These are phyloP conservation scores for Vandiemenella viatica DNA, from an alignment of 2,888 invertebrate genomes.

Conservation along the genomic window DNA sequence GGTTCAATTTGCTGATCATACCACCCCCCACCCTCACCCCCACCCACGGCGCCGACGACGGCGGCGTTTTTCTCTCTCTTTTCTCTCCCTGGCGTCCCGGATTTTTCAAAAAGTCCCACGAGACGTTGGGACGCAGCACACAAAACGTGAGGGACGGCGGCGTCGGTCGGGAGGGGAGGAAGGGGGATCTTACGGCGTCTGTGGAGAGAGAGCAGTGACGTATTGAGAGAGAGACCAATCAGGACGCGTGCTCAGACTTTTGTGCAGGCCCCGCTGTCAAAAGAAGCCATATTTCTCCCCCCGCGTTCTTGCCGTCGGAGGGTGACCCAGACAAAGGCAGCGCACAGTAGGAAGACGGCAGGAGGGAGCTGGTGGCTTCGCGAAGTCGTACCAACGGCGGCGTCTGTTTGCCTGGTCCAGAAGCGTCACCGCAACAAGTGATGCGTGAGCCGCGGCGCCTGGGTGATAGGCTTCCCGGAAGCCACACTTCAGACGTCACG, in stretches of 20 bases:
- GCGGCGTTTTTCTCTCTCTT: conserved; percentile 5
- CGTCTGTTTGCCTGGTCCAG: neutral
- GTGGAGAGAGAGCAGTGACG: conserved; percentile 8
- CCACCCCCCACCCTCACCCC: neutral
- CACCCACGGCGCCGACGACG: conserved; percentile 1
- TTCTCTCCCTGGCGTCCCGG: conserved; percentile 12
- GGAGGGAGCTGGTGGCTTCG: neutral
- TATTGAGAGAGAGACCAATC: conserved; percentile 13
- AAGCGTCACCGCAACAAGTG: neutral
- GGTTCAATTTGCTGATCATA: conserved; percentile 9
- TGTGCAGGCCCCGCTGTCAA: conserved; percentile 3
- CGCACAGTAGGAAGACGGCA: neutral
- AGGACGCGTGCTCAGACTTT: conserved; percentile 7
- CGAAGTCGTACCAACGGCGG: neutral
- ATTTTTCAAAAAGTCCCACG: conserved; percentile 14
- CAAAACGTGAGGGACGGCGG: conserved; percentile 1
- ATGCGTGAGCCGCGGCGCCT: neutral
- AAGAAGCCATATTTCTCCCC: conserved; percentile 12
- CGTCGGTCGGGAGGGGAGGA: conserved; percentile 5
- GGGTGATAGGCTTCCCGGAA: too few relatives aligned
- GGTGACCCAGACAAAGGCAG: too few relatives aligned
- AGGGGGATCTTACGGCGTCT: neutral
- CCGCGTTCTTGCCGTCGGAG: neutral
- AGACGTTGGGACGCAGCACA: conserved; percentile 5
- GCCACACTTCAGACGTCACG: too few relatives aligned